Evolutionary conservation across 2,797 vertebrate species (phyloP), one percentile per base, ranked within the genome.

Genomic region (Acestrorhynchus altus): DNA sequence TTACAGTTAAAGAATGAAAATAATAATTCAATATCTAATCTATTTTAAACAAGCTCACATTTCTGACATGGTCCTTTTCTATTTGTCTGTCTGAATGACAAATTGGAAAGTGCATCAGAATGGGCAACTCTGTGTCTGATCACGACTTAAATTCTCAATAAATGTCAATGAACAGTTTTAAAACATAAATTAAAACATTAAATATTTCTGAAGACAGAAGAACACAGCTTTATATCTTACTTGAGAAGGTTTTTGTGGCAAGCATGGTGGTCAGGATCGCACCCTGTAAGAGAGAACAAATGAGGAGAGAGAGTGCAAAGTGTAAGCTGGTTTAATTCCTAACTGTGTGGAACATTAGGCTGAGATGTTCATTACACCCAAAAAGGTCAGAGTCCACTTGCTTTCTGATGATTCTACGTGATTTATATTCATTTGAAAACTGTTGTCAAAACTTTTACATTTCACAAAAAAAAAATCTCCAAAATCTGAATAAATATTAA

Each of bases 221-320:
- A 31, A 31, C 16, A 24, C 12, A 69, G 57, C 16, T 8, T 20
- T 20, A 12, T 26, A 81, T 90, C 91, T 79, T 95, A 98, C 97
- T 97, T 96, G 97, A 98, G 89, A 99, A 99, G 92, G 98, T 99
- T 81, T 97, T 96, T 59, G 97, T 99, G 83, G 97, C 97, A 75
- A 99, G 92, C 97, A 99, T 99, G 2, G 97, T 99, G 49, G 97
- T 99, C 86, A 99, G 91, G 89, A 99, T 99, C 46, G 97, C 97
- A 15, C 97, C 97, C 97, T 99, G 85, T 72, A 91, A 40, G 51
- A 77, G 24, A 54, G 24, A 63, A 51, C 72, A 78, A 5, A 18
- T 67, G 60, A 66, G 0, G 51, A 10, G 51, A 26, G 26, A 28
- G 31, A 46, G 52, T 49, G 15, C 4, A 40, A 52, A 63, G 59